Conservation (phyloP, 2,113 vertebrate genomes). For the Potamarius usumacintae region DNA sequence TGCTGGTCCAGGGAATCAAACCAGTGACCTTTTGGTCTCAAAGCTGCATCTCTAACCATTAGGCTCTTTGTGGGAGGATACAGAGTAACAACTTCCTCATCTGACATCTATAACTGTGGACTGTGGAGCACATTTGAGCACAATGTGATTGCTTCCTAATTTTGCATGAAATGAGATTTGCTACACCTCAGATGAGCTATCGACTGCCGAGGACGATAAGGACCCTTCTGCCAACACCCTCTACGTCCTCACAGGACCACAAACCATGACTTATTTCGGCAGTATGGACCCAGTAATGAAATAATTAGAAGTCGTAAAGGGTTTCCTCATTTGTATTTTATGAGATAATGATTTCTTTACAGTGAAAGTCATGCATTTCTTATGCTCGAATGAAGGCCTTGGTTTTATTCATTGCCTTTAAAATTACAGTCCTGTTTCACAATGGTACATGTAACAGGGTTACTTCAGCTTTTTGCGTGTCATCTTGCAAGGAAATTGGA, state of each 20-base stretch:
- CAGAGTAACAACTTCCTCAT: not conserved
- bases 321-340: slow-evolving; percentile 16
- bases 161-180: slow-evolving; percentile 35
- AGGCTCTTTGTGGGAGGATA: not conserved
- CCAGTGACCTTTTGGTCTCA: too few species aligned
- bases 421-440: not conserved
- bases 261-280: not conserved
- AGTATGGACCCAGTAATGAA: not conserved
- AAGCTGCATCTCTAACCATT: too few species aligned
- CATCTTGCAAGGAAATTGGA: not conserved
- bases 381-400: not conserved
- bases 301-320: not conserved
- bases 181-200: slow-evolving; percentile 28
- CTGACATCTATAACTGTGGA: not conserved
- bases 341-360: slow-evolving; percentile 27
- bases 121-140: slow-evolving; percentile 15
- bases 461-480: not conserved
- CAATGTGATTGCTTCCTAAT: slow-evolving; percentile 22
- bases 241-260: not conserved
- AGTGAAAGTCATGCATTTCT: slow-evolving; percentile 19
- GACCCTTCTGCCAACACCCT: not conserved
- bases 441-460: not conserved
- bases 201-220: not conserved
- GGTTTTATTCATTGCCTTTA: not conserved
- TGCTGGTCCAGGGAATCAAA: too few species aligned